These are phyloP conservation scores for Yasuhikotakia modesta DNA, from an alignment of 2,797 vertebrate genomes.

Conservation along the genomic window DNA sequence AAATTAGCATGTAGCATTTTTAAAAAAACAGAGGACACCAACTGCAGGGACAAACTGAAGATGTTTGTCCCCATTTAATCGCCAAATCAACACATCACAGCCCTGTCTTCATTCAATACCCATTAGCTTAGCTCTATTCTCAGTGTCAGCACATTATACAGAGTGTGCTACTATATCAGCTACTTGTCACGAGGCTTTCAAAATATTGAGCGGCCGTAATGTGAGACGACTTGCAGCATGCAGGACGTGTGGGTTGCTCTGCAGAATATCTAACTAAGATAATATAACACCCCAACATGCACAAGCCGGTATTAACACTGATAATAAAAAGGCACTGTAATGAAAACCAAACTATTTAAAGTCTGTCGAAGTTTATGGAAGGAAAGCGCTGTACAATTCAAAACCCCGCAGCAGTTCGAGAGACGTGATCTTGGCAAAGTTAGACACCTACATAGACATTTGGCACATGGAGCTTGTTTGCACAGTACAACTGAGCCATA, in stretches of 20 bases:
- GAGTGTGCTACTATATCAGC: conserved; percentile 51
- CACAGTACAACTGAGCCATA: conserved; percentile 28
- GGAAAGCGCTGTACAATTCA: not conserved
- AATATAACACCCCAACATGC: conserved; percentile 27
- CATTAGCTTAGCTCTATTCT: conserved; percentile 51
- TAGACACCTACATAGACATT: conserved; percentile 27
- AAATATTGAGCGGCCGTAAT: conserved; percentile 60
- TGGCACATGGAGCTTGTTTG: conserved; percentile 40
- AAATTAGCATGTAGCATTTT: not conserved
- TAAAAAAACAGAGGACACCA: not conserved
- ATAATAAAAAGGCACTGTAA: conserved; percentile 36
- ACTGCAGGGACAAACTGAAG: not conserved
- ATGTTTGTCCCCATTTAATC: conserved; percentile 21
- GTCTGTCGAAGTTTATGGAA: not conserved
- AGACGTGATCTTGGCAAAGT: conserved; percentile 33
- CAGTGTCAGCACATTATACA: conserved; percentile 47
- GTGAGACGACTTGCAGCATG: conserved; percentile 40
- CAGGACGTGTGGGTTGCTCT: conserved; percentile 18
- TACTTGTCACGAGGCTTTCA: conserved; percentile 54
- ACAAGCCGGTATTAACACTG: conserved; percentile 39
- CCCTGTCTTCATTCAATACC: conserved; percentile 24
- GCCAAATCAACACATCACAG: conserved; percentile 38
- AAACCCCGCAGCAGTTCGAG: not conserved
- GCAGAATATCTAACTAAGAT: conserved; percentile 28
- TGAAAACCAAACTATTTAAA: not conserved